Conservation (phyloP, 53 echinoderm and acorn worm genomes). For the Patiria pectinifera region DNA sequence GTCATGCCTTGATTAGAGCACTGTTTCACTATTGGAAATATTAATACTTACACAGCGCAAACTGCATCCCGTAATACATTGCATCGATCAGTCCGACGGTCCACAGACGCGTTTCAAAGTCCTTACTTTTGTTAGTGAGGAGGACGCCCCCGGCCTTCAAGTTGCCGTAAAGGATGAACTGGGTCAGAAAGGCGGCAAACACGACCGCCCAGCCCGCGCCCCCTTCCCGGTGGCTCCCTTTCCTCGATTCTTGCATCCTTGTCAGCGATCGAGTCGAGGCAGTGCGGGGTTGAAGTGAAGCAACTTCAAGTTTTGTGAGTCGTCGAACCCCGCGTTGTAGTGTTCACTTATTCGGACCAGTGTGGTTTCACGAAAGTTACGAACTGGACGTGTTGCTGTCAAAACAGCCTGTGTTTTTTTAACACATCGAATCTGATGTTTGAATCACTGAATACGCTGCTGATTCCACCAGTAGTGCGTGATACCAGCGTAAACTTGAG, state of each 20-base stretch:
- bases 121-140: neutral
- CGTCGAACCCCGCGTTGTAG: too few relatives aligned
- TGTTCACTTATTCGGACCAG: too few relatives aligned
- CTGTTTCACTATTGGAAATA: neutral
- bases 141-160: conserved; percentile 32
- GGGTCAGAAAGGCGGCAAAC: conserved; percentile 14
- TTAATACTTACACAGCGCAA: conserved; percentile 25
- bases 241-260: neutral
- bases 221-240: neutral
- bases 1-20: too few relatives aligned
- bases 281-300: too few relatives aligned
- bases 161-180: conserved; percentile 45
- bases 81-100: conserved; percentile 32
- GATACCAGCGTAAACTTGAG: too few relatives aligned
- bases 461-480: too few relatives aligned
- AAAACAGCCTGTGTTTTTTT: too few relatives aligned
- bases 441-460: too few relatives aligned
- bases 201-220: conserved; percentile 16
- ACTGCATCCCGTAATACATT: conserved; percentile 10
- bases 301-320: too few relatives aligned
- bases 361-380: too few relatives aligned
- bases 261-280: neutral
- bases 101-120: conserved; percentile 22
- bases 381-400: too few relatives aligned
- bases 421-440: too few relatives aligned